Evolutionary conservation across 2,797 vertebrate genomes (phyloP), one percentile per base, ranked within the genome.

Genomic region (Chromobotia macracanthus): DNA sequence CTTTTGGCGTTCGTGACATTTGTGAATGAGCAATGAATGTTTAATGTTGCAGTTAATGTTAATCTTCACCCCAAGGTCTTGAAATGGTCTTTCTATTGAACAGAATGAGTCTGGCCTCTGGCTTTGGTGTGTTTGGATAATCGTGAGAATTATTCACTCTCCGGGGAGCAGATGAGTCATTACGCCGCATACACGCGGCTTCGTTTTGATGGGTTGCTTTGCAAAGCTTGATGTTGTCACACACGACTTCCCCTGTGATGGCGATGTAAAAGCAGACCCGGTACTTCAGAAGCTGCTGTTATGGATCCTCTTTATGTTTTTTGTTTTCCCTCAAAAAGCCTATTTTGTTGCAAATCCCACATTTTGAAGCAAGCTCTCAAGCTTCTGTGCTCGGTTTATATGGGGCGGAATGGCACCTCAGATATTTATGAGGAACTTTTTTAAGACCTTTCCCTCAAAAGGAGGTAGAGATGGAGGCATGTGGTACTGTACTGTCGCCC

Each of bases 21-120:
- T 76, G 21, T 64, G 61, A 80, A 83, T 75, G 68, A 58, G 72
- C 77, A 71, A 83, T 80, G 81, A 76, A 83, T 80, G 71, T 73
- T 46, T 83, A 83, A 83, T 83, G 77, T 64, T 10, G 28, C 77
- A 67, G 72, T 80, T 80, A 75, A 79, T 79, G 81, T 55, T 79
- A 82, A 79, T 82, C 48, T 72, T 79, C 65, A 75, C 72, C 66
- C 72, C 3, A 18, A 76, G 81, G 72, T 80, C 72, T 8, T 50
- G 21, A 44, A 71, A 51, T 76, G 72, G 61, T 83, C 68, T 66
- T 63, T 70, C 72, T 72, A 79, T 70, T 66, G 60, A 71, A 19
- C 60, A 53, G 65, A 79, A 51, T 46, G 66, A 80, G 44, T 66
- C 60, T 79, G 72, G 72, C 77, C 81, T 75, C 65, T 75, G 81